phyloP scores from a whole-genome alignment of 1,140 invertebrate species.

The Platorchestia sp. region DNA sequence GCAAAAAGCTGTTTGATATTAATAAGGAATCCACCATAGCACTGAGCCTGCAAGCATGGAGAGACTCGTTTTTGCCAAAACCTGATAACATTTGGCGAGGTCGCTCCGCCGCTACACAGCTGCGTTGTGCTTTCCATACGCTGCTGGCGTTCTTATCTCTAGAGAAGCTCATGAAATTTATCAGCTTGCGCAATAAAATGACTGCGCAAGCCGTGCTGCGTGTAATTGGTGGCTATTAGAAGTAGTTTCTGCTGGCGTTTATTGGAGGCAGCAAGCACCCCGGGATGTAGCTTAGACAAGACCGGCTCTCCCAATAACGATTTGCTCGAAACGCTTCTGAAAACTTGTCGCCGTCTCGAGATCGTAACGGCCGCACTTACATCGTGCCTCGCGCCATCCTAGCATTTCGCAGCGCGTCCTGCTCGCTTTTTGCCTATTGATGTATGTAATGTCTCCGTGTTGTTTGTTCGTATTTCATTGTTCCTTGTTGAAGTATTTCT shows the following conservation, averaged over 20 bases:
- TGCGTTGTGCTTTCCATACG: too few relatives aligned
- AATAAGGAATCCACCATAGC: too few relatives aligned
- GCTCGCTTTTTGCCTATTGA: too few relatives aligned
- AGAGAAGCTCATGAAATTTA: neutral
- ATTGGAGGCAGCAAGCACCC: neutral
- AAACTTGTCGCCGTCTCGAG: neutral
- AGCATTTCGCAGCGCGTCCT: neutral
- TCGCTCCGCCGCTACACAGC: neutral
- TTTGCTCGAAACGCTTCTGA: neutral
- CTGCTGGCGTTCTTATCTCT: neutral
- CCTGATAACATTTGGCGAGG: neutral
- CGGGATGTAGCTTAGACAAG: neutral
- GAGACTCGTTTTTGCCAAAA: neutral
- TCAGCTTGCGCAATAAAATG: slow-evolving; percentile 16
- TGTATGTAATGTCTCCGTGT: neutral
- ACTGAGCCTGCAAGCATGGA: neutral
- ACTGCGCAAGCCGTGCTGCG: neutral
- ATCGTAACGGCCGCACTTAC: neutral
- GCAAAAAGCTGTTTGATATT: too few relatives aligned
- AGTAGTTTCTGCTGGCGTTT: neutral
- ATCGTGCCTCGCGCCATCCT: neutral
- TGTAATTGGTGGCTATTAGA: slow-evolving; percentile 23
- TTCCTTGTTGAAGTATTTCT: neutral
- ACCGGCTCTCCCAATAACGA: neutral
- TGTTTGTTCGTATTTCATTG: neutral